phyloP scores from a whole-genome alignment of 2,113 vertebrate species.

The Mystacornis crossleyi region DNA sequence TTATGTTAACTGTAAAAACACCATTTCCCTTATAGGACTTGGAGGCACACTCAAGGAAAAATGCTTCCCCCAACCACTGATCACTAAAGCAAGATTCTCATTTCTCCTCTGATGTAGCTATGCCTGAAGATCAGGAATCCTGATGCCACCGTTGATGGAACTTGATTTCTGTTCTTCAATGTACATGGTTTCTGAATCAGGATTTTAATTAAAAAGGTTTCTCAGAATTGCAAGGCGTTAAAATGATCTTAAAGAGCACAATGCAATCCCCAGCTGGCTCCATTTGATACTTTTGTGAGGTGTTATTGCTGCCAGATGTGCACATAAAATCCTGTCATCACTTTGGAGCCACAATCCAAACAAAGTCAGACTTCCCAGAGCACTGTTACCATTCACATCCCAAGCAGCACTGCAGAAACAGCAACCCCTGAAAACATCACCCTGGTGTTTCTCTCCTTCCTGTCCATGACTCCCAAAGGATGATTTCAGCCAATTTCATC shows the following conservation, averaged over 20 bases:
- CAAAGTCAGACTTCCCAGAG: background rate
- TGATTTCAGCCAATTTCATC: background rate
- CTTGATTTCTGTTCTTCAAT: background rate
- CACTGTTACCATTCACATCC: background rate
- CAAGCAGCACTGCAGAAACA: background rate
- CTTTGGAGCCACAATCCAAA: background rate
- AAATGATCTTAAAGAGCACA: background rate
- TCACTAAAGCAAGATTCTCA: background rate
- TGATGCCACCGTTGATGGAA: background rate
- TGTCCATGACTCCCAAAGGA: background rate
- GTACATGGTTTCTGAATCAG: accelerated
- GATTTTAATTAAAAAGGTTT: background rate
- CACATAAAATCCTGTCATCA: background rate
- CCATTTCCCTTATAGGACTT: background rate
- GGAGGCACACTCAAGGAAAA: background rate
- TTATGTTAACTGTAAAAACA: background rate
- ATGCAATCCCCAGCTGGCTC: background rate
- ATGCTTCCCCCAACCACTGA: background rate
- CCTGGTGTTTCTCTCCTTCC: background rate
- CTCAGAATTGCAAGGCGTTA: background rate
- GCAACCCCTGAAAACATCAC: background rate
- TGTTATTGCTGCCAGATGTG: background rate
- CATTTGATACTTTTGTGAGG: background rate
- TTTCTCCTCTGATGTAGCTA: background rate
- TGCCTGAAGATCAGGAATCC: background rate